Evolutionary conservation across 2,888 invertebrate species (phyloP).

Genomic region (Pediacus dermestoides): DNA sequence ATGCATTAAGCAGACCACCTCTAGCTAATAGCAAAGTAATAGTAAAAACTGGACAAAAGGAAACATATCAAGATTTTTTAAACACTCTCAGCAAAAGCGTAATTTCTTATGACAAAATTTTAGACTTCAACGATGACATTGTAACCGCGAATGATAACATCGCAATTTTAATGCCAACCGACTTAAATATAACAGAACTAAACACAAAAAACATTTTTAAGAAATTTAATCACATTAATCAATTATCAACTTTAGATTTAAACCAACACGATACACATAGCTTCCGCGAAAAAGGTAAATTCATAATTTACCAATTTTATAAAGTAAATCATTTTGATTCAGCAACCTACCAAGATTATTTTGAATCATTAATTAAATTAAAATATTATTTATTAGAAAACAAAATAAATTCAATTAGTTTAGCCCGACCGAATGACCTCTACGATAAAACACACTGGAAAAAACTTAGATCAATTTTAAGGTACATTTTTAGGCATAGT

Average conservation of each 20-base stretch:
- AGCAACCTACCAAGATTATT: not conserved
- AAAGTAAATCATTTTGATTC: not conserved
- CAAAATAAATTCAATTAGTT: not conserved
- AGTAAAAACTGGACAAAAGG: not conserved
- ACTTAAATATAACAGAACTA: not conserved
- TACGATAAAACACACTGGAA: conserved; percentile 4
- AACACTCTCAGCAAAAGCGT: not conserved
- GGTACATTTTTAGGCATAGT: not conserved
- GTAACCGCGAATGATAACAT: conserved; percentile 1
- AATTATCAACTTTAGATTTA: not conserved
- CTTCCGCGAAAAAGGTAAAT: not conserved
- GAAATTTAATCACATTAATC: not conserved
- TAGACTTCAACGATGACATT: conserved; percentile 1
- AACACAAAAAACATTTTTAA: not conserved
- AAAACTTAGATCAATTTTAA: conserved; percentile 2
- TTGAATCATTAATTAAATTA: not conserved
- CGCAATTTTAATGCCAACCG: not conserved
- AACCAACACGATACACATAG: not conserved
- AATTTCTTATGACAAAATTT: not conserved
- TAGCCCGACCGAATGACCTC: not conserved
- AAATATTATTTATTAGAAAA: not conserved
- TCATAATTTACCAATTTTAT: not conserved
- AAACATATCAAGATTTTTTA: not conserved
- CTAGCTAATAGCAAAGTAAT: not conserved
- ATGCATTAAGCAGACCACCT: not conserved